Conservation (phyloP, 1,140 invertebrate species). For the Acromyrmex heyeri region DNA sequence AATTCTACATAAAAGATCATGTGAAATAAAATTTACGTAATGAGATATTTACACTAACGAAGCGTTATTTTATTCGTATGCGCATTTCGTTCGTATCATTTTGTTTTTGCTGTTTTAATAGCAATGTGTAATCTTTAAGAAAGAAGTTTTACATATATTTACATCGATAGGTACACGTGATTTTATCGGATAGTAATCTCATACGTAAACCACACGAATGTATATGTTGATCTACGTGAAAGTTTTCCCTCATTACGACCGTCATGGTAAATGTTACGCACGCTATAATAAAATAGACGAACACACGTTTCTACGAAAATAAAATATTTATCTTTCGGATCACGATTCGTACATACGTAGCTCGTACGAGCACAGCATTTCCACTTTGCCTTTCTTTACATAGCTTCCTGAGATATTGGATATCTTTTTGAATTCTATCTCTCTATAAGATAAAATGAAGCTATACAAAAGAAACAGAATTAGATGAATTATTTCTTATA, state of each 20-base stretch:
- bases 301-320: constrained; percentile 14
- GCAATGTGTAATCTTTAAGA: neutral
- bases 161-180: neutral
- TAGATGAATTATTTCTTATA: neutral
- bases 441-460: neutral
- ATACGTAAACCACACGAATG: constrained; percentile 20
- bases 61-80: neutral
- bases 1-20: neutral
- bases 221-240: constrained; percentile 24
- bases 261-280: constrained; percentile 1
- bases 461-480: neutral
- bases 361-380: constrained; percentile 1
- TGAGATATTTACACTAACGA: neutral
- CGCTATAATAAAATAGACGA: constrained; percentile 12
- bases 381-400: neutral
- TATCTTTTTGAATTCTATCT: neutral
- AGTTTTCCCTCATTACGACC: constrained; percentile 35
- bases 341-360: neutral
- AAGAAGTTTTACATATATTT: constrained; percentile 1
- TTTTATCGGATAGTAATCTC: constrained; percentile 29
- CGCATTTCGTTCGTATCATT: neutral
- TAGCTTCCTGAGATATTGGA: constrained; percentile 32
- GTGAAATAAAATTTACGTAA: neutral
- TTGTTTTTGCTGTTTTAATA: neutral
- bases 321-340: constrained; percentile 53